phyloP scores from a whole-genome alignment of 2,888 invertebrate species.

The Pharmacophagus antenor region DNA sequence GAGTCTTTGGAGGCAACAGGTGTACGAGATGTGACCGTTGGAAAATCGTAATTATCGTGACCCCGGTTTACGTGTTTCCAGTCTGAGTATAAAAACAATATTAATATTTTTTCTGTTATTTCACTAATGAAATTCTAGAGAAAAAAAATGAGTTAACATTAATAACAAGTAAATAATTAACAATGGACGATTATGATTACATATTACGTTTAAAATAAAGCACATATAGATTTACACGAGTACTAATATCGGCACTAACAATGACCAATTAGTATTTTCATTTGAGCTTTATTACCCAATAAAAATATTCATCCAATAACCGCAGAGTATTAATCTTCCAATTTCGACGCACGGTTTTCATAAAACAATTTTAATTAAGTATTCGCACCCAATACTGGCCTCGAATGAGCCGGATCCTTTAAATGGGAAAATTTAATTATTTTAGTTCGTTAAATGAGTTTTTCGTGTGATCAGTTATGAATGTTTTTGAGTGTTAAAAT shows the following conservation, averaged over 20 bases:
- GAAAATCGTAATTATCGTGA: slow-evolving; percentile 71
- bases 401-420: slow-evolving; percentile 48
- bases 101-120: neutral
- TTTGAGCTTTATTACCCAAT: slow-evolving; percentile 42
- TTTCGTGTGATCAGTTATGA: slow-evolving; percentile 3
- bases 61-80: slow-evolving; percentile 39
- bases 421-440: slow-evolving; percentile 57
- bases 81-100: slow-evolving; percentile 26
- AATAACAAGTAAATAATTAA: too few relatives aligned
- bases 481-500: slow-evolving; percentile 36
- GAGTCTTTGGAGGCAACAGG: slow-evolving; percentile 73
- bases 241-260: slow-evolving; percentile 21
- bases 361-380: slow-evolving; percentile 69
- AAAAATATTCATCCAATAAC: slow-evolving; percentile 63
- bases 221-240: slow-evolving; percentile 2
- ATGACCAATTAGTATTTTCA: slow-evolving; percentile 44
- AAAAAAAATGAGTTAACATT: too few relatives aligned
- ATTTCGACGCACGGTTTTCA: slow-evolving; percentile 59
- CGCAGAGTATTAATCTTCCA: slow-evolving; percentile 63
- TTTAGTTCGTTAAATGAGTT: slow-evolving; percentile 39
- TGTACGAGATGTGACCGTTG: slow-evolving; percentile 65
- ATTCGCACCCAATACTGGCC: slow-evolving; percentile 47
- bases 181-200: too few relatives aligned
- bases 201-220: too few relatives aligned
- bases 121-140: too few relatives aligned